These are phyloP conservation scores for Eupithecia dodoneata DNA, from an alignment of 2,888 invertebrate species.

Conservation along the genomic window DNA sequence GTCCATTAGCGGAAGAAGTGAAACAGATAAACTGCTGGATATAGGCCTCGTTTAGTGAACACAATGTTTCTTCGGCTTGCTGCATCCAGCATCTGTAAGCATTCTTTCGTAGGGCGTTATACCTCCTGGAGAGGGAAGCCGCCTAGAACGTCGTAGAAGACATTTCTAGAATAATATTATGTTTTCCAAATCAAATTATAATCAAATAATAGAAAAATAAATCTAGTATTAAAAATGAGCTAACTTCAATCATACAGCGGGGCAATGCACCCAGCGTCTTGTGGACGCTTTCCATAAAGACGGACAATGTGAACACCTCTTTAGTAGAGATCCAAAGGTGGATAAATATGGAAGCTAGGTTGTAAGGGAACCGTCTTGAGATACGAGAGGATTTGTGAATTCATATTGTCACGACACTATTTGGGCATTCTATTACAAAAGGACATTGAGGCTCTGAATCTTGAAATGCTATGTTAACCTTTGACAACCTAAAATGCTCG, in stretches of 20 bases:
- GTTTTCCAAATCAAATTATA: not conserved
- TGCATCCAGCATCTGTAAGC: too few relatives aligned
- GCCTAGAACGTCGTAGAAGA: not conserved
- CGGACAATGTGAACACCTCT: conserved; percentile 20
- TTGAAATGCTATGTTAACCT: not conserved
- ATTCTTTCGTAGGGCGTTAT: not conserved
- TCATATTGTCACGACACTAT: conserved; percentile 46
- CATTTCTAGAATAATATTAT: not conserved
- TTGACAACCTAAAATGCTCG: not conserved
- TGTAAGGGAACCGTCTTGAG: conserved; percentile 48
- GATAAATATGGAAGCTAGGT: conserved; percentile 47
- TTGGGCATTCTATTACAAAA: conserved; percentile 43
- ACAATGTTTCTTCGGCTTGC: not conserved
- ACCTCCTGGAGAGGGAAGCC: too few relatives aligned
- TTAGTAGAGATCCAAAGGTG: conserved; percentile 43
- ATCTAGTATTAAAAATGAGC: too few relatives aligned
- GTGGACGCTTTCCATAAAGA: not conserved
- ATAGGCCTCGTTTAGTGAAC: not conserved
- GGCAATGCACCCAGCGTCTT: too few relatives aligned
- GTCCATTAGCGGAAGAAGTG: too few relatives aligned
- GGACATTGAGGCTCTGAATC: conserved; percentile 23
- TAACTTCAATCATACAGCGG: too few relatives aligned
- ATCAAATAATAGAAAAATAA: too few relatives aligned
- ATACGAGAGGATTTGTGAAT: conserved; percentile 50
- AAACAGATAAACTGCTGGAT: too few relatives aligned